Evolutionary conservation across 2,888 invertebrate genomes (phyloP), one percentile per base, ranked within the genome.

Genomic region (Chloroclysta siterata): DNA sequence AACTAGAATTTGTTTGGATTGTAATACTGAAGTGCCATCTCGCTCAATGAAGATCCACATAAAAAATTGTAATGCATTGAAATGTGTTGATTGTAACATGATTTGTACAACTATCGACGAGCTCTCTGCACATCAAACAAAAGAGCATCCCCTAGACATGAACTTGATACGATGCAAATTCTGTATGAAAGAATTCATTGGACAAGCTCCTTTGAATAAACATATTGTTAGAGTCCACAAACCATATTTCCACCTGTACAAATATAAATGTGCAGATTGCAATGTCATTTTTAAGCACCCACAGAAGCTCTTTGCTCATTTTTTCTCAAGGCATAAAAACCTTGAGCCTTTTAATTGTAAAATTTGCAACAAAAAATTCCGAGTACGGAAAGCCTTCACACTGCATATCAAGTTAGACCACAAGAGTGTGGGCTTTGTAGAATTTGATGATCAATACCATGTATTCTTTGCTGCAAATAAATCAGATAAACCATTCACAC

Each of bases 371-470:
- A 79, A 72, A 60, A 82, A 63, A 2, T 92, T 88, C 56, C 69
- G 76, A 50, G 48, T 87, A 1, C 77, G 92, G 0, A 91, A 88
- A 52, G 72, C 71, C 2, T 90, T 92, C 46, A 87, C 89, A 0
- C 67, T 91, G 0, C 92, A 92, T 29, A 92, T 92, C 0, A 90
- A 90, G 71, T n/a, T 89, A 6, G 68, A 70, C 0, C 92, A 92
- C 22, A 75, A 84, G 0, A 85, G 88, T 46, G 62, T 77, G 1
- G 92, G 92, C 0, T 88, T 77, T 29, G 87, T 90, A 8, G 88
- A 90, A 51, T 91, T 90, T 67, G 86, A 90, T 74, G 77, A 88
- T 1, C 82, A 84, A 4, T 89, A 85, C 51, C 82, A 89, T 71
- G 92, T 92, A 0, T 86, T 76, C 64, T 92, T 92, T 54, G 75